Conservation (phyloP, 2,888 invertebrate species). For the Sipunculus nudus region DNA sequence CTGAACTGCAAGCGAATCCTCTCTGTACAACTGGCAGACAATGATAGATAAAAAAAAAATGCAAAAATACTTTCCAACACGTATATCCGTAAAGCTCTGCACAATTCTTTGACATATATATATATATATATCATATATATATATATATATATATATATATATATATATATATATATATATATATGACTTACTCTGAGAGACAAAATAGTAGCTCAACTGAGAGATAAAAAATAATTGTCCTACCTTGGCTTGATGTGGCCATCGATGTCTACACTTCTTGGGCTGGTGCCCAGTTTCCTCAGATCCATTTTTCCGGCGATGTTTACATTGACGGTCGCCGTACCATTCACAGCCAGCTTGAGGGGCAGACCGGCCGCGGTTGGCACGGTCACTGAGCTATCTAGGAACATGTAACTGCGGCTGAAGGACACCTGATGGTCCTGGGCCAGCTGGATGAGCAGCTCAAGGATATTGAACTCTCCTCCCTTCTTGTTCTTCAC, state of each 20-base stretch:
- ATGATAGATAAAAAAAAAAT: too few relatives aligned
- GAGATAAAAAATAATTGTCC: background rate
- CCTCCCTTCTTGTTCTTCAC: conserved; percentile 3
- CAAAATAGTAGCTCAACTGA: too few relatives aligned
- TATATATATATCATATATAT: too few relatives aligned
- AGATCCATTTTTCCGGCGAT: conserved; percentile 83
- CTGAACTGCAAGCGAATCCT: too few relatives aligned
- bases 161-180: too few relatives aligned
- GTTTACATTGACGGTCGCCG: conserved; percentile 85
- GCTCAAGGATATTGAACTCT: conserved; percentile 66
- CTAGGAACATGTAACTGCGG: conserved; percentile 79
- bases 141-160: too few relatives aligned
- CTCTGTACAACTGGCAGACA: too few relatives aligned
- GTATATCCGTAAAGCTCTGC: too few relatives aligned
- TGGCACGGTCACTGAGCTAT: conserved; percentile 86
- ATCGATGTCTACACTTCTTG: conserved; percentile 76
- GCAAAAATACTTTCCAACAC: too few relatives aligned
- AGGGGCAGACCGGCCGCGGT: conserved; percentile 86
- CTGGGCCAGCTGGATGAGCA: conserved; percentile 72
- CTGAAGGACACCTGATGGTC: conserved; percentile 73
- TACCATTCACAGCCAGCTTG: conserved; percentile 84
- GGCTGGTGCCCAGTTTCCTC: conserved; percentile 67
- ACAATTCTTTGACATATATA: too few relatives aligned
- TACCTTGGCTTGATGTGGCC: conserved; percentile 85
- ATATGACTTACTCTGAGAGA: too few relatives aligned